These are phyloP conservation scores for Agrotis exclamationis DNA, from an alignment of 2,888 invertebrate genomes.

Conservation along the genomic window DNA sequence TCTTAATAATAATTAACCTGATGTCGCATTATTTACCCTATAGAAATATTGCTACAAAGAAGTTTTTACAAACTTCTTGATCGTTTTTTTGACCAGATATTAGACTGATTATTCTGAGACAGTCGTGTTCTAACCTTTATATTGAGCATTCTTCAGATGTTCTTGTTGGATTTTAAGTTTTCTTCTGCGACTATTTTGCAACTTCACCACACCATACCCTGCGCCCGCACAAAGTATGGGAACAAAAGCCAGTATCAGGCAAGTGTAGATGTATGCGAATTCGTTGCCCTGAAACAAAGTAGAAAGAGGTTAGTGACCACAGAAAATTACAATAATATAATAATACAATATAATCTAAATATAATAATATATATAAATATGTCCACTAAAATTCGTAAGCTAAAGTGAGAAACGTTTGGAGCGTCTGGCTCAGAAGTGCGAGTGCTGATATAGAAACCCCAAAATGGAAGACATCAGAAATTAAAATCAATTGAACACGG, in stretches of 20 bases:
- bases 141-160: constrained; percentile 89
- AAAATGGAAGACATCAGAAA: background rate
- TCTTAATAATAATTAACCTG: no score
- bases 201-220: constrained; percentile 97
- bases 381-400: no score
- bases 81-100: background rate
- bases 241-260: constrained; percentile 97
- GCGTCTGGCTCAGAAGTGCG: no score
- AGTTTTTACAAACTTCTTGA: no score
- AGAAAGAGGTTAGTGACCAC: background rate
- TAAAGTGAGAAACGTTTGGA: no score
- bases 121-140: constrained; percentile 82
- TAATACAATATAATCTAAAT: no score
- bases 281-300: constrained; percentile 95
- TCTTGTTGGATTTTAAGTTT: constrained; percentile 96
- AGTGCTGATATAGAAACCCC: background rate
- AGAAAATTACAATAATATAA: no score
- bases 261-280: constrained; percentile 98
- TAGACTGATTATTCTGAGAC: no score
- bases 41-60: no score
- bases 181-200: constrained; percentile 96
- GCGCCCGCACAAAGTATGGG: constrained; percentile 98
- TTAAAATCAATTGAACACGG: no score
- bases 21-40: no score
- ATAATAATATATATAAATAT: no score